Conservation (phyloP, 2,797 vertebrate genomes). For the Pristis pectinata region DNA sequence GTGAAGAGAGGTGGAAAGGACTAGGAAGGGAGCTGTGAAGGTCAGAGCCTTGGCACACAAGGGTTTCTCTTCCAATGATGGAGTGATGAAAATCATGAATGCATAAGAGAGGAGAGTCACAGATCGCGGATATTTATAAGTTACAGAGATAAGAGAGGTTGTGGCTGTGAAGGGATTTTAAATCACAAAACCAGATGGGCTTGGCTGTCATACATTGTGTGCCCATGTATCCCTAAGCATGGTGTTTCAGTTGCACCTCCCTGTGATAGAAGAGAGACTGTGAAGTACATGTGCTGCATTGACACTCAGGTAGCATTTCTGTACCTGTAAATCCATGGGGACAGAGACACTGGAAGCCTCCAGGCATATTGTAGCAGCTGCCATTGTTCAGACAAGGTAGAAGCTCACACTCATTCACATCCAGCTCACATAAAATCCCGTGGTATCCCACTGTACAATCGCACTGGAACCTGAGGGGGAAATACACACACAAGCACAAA, state of each 20-base stretch:
- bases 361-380: slow-evolving; percentile 66
- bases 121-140: neutral
- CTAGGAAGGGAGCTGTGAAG: neutral
- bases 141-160: neutral
- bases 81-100: neutral
- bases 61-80: no score
- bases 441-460: slow-evolving; percentile 65
- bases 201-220: neutral
- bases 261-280: neutral
- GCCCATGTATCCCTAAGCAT: neutral
- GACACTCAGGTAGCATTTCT: neutral
- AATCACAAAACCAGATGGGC: neutral
- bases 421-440: slow-evolving; percentile 67
- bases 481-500: neutral
- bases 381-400: slow-evolving; percentile 69
- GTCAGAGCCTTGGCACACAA: neutral
- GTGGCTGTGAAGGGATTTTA: neutral
- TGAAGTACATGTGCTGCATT: neutral
- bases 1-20: neutral
- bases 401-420: slow-evolving; percentile 70
- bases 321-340: slow-evolving; percentile 70
- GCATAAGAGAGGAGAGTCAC: neutral
- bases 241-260: neutral
- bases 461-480: slow-evolving; percentile 62
- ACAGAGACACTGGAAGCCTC: slow-evolving; percentile 66